Evolutionary conservation across 1,140 invertebrate species (phyloP).

Genomic region (Cyclina sinensis): DNA sequence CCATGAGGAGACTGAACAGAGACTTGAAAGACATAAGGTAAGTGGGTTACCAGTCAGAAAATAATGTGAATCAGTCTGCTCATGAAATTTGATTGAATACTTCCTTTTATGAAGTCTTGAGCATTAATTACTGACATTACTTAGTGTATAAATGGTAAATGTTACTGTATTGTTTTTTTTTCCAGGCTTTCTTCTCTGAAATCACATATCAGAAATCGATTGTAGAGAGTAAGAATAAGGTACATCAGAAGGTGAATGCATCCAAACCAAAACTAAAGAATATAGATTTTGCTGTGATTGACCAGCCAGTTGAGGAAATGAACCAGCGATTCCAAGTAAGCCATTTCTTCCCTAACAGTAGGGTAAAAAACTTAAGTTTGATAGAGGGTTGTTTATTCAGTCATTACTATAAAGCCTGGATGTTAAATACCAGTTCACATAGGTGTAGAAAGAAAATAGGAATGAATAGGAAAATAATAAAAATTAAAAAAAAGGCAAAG

Average conservation of each 20-base stretch:
- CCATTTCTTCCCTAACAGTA: conserved; percentile 28
- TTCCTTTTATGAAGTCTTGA: no score
- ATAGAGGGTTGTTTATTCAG: conserved; percentile 14
- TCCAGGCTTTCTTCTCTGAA: conserved; percentile 93
- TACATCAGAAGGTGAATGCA: conserved; percentile 95
- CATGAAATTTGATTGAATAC: no score
- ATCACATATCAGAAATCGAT: conserved; percentile 97
- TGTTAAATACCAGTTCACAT: no score
- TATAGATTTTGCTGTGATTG: conserved; percentile 91
- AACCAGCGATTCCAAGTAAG: conserved; percentile 92
- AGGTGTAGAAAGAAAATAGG: no score
- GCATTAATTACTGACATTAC: no score
- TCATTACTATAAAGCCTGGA: background rate
- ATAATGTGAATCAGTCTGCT: no score
- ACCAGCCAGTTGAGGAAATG: conserved; percentile 91
- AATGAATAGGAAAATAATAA: no score
- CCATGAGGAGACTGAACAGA: conserved; percentile 91
- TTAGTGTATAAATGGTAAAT: no score
- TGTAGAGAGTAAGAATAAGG: conserved; percentile 97
- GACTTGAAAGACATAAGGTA: conserved; percentile 93
- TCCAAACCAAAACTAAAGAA: conserved; percentile 90
- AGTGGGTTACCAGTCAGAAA: background rate
- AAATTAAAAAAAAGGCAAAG: no score
- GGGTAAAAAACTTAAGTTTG: background rate
- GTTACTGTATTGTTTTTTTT: conserved; percentile 5